Conservation (phyloP, 2,113 vertebrate genomes). For the Tenrec ecaudatus region DNA sequence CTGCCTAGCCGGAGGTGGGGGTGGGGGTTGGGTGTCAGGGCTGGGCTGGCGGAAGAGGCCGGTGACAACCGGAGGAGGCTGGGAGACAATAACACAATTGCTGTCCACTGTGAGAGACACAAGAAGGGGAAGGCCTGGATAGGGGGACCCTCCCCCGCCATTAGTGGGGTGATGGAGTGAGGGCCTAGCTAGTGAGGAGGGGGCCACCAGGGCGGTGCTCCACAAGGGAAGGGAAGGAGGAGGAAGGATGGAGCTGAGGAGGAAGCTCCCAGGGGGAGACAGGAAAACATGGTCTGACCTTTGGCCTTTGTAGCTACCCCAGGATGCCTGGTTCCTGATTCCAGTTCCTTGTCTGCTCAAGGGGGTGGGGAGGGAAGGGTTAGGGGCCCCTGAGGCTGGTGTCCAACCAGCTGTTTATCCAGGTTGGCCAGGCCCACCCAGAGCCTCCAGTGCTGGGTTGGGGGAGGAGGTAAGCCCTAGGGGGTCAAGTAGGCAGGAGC, state of each 20-base stretch:
- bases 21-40: too few relatives aligned
- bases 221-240: not conserved
- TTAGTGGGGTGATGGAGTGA: not conserved
- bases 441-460: not conserved
- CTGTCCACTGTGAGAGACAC: not conserved
- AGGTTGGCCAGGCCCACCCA: conserved; percentile 54
- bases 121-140: not conserved
- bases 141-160: not conserved
- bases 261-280: conserved; percentile 76
- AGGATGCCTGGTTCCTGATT: conserved; percentile 62
- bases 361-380: not conserved
- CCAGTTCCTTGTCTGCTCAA: conserved; percentile 50
- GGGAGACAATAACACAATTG: not conserved
- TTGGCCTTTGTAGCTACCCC: conserved; percentile 60
- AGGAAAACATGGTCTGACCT: conserved; percentile 76
- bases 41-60: not conserved
- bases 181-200: not conserved
- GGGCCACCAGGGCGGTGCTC: conserved; percentile 7
- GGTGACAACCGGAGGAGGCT: not conserved
- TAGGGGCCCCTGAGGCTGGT: conserved; percentile 52
- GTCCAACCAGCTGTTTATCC: conserved; percentile 64
- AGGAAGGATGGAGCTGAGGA: not conserved
- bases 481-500: fast-evolving
- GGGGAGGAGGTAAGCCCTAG: not conserved
- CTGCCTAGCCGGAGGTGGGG: too few relatives aligned